phyloP scores from a whole-genome alignment of 2,888 invertebrate species.

The Notocelia uddmanniana region DNA sequence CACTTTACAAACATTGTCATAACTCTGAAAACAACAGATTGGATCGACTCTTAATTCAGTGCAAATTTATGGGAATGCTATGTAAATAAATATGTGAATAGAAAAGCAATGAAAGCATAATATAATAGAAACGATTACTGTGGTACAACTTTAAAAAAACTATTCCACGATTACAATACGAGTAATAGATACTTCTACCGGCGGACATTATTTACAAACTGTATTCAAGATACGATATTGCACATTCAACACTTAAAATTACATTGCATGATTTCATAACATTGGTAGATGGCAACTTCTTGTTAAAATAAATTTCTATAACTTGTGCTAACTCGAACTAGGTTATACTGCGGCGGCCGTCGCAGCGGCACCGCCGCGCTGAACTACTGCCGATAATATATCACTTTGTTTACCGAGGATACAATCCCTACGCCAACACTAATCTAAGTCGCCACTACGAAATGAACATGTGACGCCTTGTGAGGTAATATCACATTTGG shows the following conservation, averaged over 20 bases:
- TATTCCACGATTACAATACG: constrained; percentile 60
- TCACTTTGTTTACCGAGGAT: constrained; percentile 23
- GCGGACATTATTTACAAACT: constrained; percentile 72
- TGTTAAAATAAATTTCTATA: constrained; percentile 54
- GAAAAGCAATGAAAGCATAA: constrained; percentile 64
- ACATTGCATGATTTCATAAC: constrained; percentile 72
- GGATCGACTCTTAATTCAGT: constrained; percentile 59
- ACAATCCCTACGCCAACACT: constrained; percentile 32
- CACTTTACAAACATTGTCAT: constrained; percentile 70
- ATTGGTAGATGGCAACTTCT: constrained; percentile 66
- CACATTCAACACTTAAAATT: constrained; percentile 83
- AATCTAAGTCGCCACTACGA: constrained; percentile 48
- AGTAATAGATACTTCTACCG: constrained; percentile 55
- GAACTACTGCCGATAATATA: constrained; percentile 6
- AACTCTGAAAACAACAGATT: constrained; percentile 62
- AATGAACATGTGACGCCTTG: constrained; percentile 56
- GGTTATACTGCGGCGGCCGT: neutral
- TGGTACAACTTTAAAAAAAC: constrained; percentile 55
- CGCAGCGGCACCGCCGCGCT: neutral
- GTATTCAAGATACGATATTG: constrained; percentile 71
- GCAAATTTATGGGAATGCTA: constrained; percentile 78
- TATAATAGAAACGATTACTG: constrained; percentile 62
- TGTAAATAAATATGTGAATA: constrained; percentile 77
- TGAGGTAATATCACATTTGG: constrained; percentile 75
- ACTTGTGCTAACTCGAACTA: constrained; percentile 35